phyloP scores from a whole-genome alignment of 2,797 vertebrate genomes.

The Bradypodion ventrale region DNA sequence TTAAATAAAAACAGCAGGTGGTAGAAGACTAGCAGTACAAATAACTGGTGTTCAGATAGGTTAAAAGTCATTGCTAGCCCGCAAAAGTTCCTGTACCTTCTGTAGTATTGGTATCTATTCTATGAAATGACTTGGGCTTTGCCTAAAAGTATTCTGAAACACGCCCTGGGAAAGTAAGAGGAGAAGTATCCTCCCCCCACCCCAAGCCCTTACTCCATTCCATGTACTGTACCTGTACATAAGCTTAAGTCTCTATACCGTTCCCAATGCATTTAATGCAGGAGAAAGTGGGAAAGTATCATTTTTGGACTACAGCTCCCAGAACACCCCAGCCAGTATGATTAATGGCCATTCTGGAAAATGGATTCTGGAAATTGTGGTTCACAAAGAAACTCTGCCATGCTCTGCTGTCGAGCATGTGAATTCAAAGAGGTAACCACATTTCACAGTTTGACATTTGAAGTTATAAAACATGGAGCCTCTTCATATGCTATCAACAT shows the following conservation, averaged over 20 bases:
- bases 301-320: no score
- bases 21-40: not conserved
- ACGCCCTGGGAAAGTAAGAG: constrained; percentile 33
- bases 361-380: no score
- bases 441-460: not conserved
- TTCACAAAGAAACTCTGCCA: no score
- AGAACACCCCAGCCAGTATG: no score
- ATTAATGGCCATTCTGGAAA: no score
- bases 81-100: not conserved
- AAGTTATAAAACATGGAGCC: not conserved
- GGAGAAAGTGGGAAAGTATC: no score
- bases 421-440: not conserved
- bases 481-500: not conserved
- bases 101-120: constrained; percentile 30
- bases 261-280: not conserved
- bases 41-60: not conserved
- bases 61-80: not conserved
- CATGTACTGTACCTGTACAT: not conserved
- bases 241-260: constrained; percentile 12
- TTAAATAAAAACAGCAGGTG: constrained; percentile 23
- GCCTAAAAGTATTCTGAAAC: not conserved
- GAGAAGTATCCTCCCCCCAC: constrained; percentile 37
- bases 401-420: no score
- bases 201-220: not conserved
- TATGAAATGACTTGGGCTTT: not conserved